phyloP scores from a whole-genome alignment of 1,140 invertebrate genomes.

The Glossosoma conforme region DNA sequence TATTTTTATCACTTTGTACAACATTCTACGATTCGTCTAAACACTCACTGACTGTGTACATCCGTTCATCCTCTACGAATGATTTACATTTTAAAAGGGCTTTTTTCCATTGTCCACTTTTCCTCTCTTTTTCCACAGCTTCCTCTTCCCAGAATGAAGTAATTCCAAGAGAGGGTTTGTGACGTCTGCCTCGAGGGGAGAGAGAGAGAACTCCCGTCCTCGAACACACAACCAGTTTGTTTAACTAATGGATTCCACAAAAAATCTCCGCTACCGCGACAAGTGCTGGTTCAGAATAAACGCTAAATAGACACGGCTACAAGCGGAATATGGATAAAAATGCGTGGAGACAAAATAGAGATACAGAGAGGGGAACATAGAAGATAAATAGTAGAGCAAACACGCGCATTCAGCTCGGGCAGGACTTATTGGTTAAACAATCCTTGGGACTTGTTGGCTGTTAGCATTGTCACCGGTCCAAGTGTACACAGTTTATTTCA shows the following conservation, averaged over 20 bases:
- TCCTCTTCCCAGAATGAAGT: too few relatives aligned
- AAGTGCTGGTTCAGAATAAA: slow-evolving; percentile 14
- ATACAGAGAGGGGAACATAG: slow-evolving; percentile 19
- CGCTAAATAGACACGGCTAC: slow-evolving; percentile 22
- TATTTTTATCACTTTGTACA: too few relatives aligned
- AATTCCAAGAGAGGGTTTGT: too few relatives aligned
- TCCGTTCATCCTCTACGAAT: too few relatives aligned
- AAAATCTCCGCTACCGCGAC: slow-evolving; percentile 23
- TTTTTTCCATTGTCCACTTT: too few relatives aligned
- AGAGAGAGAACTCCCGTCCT: slow-evolving; percentile 22
- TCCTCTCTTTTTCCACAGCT: too few relatives aligned
- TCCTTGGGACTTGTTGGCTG: slow-evolving; percentile 29
- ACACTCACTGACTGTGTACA: too few relatives aligned
- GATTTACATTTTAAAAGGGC: too few relatives aligned
- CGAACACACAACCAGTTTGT: slow-evolving; percentile 28
- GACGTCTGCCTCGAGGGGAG: too few relatives aligned
- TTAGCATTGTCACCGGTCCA: slow-evolving; percentile 20
- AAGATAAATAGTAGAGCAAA: slow-evolving; percentile 25
- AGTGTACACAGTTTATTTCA: slow-evolving; percentile 1
- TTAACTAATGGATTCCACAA: slow-evolving; percentile 33
- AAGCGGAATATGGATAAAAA: slow-evolving; percentile 16
- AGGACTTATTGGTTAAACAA: slow-evolving; percentile 26
- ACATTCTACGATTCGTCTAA: too few relatives aligned
- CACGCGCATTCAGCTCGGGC: slow-evolving; percentile 23
- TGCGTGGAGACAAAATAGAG: slow-evolving; percentile 17